Evolutionary conservation across 2,888 invertebrate genomes (phyloP).

Genomic region (Podotricha telesiphe): DNA sequence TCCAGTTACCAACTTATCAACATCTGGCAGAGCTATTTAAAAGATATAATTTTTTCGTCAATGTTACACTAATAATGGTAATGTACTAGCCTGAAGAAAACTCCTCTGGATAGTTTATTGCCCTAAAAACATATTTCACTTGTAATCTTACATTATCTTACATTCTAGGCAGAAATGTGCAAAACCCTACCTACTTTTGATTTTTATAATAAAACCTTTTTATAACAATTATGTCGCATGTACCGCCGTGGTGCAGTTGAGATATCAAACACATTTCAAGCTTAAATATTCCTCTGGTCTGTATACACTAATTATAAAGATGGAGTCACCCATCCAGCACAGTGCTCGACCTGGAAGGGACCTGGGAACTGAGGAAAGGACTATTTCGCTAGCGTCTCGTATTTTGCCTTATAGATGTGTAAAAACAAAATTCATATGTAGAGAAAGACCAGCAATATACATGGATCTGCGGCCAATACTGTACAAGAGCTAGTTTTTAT

Average conservation of each 20-base stretch:
- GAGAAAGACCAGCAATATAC: not conserved
- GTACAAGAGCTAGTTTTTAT: not conserved
- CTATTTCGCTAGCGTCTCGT: not conserved
- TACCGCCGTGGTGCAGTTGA: no score
- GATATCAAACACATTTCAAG: not conserved
- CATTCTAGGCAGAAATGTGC: not conserved
- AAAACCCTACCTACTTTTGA: not conserved
- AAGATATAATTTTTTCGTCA: constrained; percentile 3
- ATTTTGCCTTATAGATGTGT: no score
- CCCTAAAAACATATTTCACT: no score
- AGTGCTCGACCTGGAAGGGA: no score
- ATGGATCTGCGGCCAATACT: not conserved
- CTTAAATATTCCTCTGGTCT: not conserved
- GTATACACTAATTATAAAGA: not conserved
- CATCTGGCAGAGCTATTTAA: constrained; percentile 5
- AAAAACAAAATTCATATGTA: not conserved
- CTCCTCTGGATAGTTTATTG: no score
- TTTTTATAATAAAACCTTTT: no score
- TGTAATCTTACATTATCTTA: no score
- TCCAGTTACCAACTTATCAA: constrained; percentile 8
- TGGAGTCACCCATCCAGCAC: no score
- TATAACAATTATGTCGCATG: no score
- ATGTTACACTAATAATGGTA: not conserved
- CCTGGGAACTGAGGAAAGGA: not conserved
- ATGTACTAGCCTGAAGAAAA: not conserved